Conservation (phyloP, 2,797 vertebrate species). For the Clarias fuscus region DNA sequence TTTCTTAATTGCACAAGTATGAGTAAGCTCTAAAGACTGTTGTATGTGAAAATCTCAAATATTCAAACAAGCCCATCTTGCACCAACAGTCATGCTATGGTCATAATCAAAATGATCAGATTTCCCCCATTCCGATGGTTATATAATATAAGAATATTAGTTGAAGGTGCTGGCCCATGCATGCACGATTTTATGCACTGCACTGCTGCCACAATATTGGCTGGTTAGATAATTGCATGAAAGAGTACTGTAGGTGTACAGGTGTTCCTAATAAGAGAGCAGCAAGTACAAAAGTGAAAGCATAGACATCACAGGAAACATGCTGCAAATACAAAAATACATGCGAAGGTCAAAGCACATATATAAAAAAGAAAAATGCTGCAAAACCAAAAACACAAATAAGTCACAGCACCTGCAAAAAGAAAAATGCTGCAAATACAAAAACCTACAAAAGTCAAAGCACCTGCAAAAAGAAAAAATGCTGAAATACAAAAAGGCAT, state of each 20-base stretch:
- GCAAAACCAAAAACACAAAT: no score
- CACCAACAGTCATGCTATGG: not conserved
- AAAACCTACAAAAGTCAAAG: no score
- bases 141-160: not conserved
- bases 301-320: no score
- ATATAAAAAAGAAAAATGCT: no score
- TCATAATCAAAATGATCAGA: not conserved
- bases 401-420: no score
- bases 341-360: no score
- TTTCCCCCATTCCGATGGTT: not conserved
- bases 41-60: not conserved
- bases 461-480: no score
- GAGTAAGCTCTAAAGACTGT: no score
- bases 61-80: not conserved
- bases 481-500: no score
- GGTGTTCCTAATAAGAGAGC: not conserved
- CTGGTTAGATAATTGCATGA: not conserved
- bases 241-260: not conserved
- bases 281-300: not conserved
- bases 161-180: not conserved
- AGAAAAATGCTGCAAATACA: no score
- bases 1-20: no score
- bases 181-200: not conserved
- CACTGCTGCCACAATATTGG: not conserved
- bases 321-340: no score